These are phyloP conservation scores for Adelosebastes latens DNA, from an alignment of 2,797 vertebrate species.

Conservation along the genomic window DNA sequence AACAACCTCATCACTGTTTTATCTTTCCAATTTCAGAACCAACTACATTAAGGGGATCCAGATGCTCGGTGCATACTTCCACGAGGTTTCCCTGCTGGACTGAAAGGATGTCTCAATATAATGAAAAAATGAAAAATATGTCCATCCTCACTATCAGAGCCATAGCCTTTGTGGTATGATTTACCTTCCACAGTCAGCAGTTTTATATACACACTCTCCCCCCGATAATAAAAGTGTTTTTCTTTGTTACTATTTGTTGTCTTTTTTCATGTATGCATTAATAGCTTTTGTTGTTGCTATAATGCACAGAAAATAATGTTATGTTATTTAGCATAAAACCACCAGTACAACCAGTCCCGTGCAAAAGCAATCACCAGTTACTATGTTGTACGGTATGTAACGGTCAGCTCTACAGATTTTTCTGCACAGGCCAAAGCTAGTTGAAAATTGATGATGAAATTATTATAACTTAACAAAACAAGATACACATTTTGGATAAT, in stretches of 20 bases:
- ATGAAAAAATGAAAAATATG: neutral
- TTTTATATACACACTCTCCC: slow-evolving; percentile 27
- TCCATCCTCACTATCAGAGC: neutral
- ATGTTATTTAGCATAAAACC: neutral
- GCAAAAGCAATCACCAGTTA: neutral
- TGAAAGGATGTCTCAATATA: slow-evolving; percentile 53
- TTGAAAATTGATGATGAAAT: neutral
- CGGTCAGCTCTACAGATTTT: neutral
- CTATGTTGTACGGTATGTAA: neutral
- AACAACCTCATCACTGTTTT: neutral
- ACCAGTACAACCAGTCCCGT: neutral
- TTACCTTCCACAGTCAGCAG: neutral
- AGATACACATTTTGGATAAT: neutral
- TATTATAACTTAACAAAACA: neutral
- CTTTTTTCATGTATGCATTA: neutral
- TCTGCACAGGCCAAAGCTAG: neutral
- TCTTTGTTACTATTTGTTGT: slow-evolving; percentile 31
- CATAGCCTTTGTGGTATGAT: neutral
- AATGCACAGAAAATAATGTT: neutral
- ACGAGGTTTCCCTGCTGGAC: slow-evolving; percentile 91
- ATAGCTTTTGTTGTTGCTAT: neutral
- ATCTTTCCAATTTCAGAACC: slow-evolving; percentile 75
- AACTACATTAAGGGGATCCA: slow-evolving; percentile 96
- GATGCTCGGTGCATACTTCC: slow-evolving; percentile 93
- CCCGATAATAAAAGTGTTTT: slow-evolving; percentile 50